Base-by-base conservation (phyloP, 1,140 invertebrate genomes). In the Drosophila quadrilineata region DNA sequence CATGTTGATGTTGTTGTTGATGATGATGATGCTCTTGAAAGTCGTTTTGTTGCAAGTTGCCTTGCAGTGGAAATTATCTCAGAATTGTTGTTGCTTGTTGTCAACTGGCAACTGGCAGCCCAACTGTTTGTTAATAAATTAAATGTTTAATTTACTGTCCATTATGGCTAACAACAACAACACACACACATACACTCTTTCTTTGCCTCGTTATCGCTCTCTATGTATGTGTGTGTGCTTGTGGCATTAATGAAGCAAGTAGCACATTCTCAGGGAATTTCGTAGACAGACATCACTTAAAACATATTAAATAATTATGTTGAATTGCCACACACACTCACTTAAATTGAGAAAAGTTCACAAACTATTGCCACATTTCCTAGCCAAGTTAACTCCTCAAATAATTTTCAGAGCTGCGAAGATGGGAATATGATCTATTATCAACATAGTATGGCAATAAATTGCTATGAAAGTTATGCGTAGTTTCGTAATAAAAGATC, bases 141-240 rank as follows among this genome's bases (percentile, higher is more conserved):
- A 82, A 82, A 84, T 77, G 73, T 71, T 82, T 77, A 82, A 84
- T 82, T 82, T 75, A 73, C 73, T 84, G 69, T 38, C 68, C 77
- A 84, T 82, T 84, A 82, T 63, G 35, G 54, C 63, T 56, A 70
- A 50, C 76, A 71, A 76, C 28, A 28, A 19, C 5, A 22, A 21
- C 17, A 35, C 40, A 6, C 12, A 3, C 38, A n/a, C 12, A n/a
- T n/a, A 14, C 28, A 4, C 9, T 12, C 24, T 26, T 16, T 17
- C 36, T 38, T 38, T 54, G 59, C 33, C 16, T 16, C 10, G 6
- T 14, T 19, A 9, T 24, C 21, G 2, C 14, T 17, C 16, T 35
- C 33, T 35, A 35, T 4, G 14, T 6, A 35, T 2, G 10, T 35
- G 14, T 12, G 8, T 10, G 3, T 35, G 14, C 6, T 16, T 4